Percentiles rank a stretch among this genome's conserved stretches.
These are phyloP conservation scores for Acrocyrtus sp. DNA, from an alignment of 2,888 invertebrate species.

Conservation along the genomic window DNA sequence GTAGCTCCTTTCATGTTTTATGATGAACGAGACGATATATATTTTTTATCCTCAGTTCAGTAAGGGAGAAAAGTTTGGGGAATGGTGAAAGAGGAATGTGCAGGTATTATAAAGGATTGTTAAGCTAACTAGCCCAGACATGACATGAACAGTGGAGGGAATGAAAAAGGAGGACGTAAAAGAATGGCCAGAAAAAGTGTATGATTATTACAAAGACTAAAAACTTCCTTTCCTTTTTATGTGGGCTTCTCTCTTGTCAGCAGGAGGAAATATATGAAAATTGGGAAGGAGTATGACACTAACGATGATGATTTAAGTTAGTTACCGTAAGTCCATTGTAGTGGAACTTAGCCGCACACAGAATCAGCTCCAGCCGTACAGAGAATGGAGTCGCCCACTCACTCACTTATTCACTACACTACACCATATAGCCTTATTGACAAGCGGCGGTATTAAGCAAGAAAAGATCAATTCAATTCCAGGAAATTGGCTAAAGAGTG, in stretches of 20 bases:
- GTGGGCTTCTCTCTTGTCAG: background rate
- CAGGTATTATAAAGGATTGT: slow-evolving; percentile 9
- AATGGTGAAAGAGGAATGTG: slow-evolving; percentile 8
- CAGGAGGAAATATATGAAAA: slow-evolving; percentile 25
- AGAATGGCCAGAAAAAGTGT: background rate
- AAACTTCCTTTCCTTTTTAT: background rate
- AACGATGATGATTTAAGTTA: slow-evolving; percentile 46
- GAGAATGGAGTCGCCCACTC: background rate
- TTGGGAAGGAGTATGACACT: slow-evolving; percentile 35
- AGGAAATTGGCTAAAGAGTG: slow-evolving; percentile 38
- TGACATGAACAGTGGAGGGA: background rate
- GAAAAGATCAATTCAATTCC: slow-evolving; percentile 33
- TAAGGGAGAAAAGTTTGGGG: slow-evolving; percentile 19
- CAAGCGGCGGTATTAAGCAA: background rate
- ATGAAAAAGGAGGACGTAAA: background rate
- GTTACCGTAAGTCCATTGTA: slow-evolving; percentile 34
- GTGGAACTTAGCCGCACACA: background rate
- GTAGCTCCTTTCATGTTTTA: too few relatives aligned
- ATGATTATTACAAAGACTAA: background rate
- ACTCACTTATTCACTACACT: background rate
- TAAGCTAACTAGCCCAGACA: background rate
- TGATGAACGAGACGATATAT: slow-evolving; percentile 18
- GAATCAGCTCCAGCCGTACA: background rate
- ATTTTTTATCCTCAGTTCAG: slow-evolving; percentile 12
- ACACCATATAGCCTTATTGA: background rate